phyloP scores from a whole-genome alignment of 2,113 vertebrate species.

The Hippocampus zosterae region DNA sequence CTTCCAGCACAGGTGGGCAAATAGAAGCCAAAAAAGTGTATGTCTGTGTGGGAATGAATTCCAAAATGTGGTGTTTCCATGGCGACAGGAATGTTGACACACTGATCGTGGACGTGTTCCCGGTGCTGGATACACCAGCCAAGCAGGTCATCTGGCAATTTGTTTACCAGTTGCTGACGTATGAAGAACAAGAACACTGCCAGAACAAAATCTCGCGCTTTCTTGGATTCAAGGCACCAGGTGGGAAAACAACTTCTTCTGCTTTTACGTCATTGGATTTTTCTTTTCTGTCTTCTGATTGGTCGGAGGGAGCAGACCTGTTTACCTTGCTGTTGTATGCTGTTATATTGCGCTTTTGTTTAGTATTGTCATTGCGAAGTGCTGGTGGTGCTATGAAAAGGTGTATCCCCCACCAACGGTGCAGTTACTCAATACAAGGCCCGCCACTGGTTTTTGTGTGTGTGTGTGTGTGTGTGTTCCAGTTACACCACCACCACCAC shows the following conservation, averaged over 20 bases:
- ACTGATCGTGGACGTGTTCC: constrained; percentile 92
- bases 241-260: constrained; percentile 29
- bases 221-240: constrained; percentile 83
- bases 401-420: no score
- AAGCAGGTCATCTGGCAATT: constrained; percentile 99
- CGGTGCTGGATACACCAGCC: constrained; percentile 92
- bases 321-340: background rate
- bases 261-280: background rate
- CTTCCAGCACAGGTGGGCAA: constrained; percentile 87
- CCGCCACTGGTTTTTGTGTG: constrained; percentile 8
- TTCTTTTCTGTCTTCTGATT: background rate
- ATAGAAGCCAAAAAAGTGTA: background rate
- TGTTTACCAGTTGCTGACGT: constrained; percentile 94
- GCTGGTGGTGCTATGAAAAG: no score
- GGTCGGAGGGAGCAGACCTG: background rate
- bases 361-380: no score
- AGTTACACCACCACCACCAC: constrained; percentile 61
- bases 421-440: background rate
- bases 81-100: constrained; percentile 89
- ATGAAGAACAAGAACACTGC: constrained; percentile 95
- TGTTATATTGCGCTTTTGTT: no score
- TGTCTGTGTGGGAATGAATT: background rate
- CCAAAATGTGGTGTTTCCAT: constrained; percentile 14
- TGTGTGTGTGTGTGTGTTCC: constrained; percentile 56
- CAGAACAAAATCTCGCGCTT: constrained; percentile 95